Evolutionary conservation across 37 sponge, comb jelly and placozoan species (phyloP).

Genomic region (Diacarnus erythraeanus): DNA sequence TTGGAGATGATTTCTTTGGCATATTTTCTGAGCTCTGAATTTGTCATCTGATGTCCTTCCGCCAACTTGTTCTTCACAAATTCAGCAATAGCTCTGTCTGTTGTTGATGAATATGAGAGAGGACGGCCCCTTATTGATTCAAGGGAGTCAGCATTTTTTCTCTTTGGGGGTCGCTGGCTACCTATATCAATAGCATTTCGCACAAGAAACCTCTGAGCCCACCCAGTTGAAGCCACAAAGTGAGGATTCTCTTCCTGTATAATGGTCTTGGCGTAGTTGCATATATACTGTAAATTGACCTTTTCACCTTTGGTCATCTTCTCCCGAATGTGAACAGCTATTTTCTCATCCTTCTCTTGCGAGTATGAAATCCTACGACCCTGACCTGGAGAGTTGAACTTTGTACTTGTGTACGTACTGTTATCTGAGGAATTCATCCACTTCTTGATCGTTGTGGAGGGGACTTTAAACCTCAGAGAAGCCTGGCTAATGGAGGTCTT

Average conservation of each 20-base stretch:
- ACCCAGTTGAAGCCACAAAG: conserved; percentile 74
- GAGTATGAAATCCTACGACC: conserved; percentile 78
- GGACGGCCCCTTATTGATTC: conserved; percentile 55
- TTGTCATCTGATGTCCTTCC: conserved; percentile 48
- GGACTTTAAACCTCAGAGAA: conserved; percentile 44
- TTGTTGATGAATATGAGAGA: conserved; percentile 64
- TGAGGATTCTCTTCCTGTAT: conserved; percentile 74
- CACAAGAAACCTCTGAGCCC: conserved; percentile 74
- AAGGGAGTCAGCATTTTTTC: neutral
- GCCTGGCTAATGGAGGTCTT: conserved; percentile 46
- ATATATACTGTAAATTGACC: conserved; percentile 59
- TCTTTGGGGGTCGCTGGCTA: neutral
- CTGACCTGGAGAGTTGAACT: conserved; percentile 76
- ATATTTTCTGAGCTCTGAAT: conserved; percentile 67
- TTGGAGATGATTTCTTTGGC: conserved; percentile 60
- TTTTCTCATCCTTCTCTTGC: conserved; percentile 39
- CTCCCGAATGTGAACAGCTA: conserved; percentile 60
- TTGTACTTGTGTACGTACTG: conserved; percentile 5
- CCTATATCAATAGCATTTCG: conserved; percentile 58
- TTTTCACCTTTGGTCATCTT: conserved; percentile 42
- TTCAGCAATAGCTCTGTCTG: conserved; percentile 64
- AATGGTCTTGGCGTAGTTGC: conserved; percentile 54
- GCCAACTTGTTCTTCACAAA: conserved; percentile 49
- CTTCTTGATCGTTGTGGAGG: conserved; percentile 37
- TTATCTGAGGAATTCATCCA: conserved; percentile 37